Evolutionary conservation across 1,140 invertebrate species (phyloP), one percentile per base, ranked within the genome.

Genomic region (Aphaenogaster rudis): DNA sequence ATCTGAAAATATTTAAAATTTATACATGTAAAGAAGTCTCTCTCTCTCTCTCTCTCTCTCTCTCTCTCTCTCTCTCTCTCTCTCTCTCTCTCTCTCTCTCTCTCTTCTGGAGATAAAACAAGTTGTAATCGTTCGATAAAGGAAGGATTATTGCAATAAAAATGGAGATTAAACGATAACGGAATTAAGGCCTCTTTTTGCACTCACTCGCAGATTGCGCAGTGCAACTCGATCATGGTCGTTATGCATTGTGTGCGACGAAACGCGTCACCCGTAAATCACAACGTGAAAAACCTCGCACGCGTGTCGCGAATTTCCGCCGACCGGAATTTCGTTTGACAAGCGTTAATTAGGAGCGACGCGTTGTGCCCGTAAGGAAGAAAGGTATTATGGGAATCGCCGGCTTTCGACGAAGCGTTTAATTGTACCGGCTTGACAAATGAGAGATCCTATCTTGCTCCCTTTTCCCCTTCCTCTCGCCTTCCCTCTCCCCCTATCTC

Each of bases 261-360:
- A 80, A 80, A 69, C 36, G 13, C 8, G 5, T 69, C n/a, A 54
- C 11, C 13, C 39, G 80, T 33, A 48, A 72, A 71, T 39, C 67
- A 7, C 39, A 57, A 82, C 28, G 42, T 13, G 48, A 72, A 84
- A 50, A 81, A 48, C n/a, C 13, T 82, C 6, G 39, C 50, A 9
- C 21, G 66, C 42, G 69, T 61, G 52, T 74, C 54, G 54, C 42
- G n/a, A 61, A 84, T 84, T 72, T 80, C 52, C 64, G 63, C 7
- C 77, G 15, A 67, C 52, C 28, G 63, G 54, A 69, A 86, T 78
- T 80, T 81, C 39, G 63, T 45, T 45, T 86, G 76, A 69, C 52
- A 13, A 81, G 64, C 7, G 64, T 81, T 86, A 86, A 86, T 86
- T 86, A 69, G 77, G n/a, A 81, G 3, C 42, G 45, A 28, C 63